Base-by-base conservation (phyloP, 64 coral and sea anemone species). In the Montipora foliosa region DNA sequence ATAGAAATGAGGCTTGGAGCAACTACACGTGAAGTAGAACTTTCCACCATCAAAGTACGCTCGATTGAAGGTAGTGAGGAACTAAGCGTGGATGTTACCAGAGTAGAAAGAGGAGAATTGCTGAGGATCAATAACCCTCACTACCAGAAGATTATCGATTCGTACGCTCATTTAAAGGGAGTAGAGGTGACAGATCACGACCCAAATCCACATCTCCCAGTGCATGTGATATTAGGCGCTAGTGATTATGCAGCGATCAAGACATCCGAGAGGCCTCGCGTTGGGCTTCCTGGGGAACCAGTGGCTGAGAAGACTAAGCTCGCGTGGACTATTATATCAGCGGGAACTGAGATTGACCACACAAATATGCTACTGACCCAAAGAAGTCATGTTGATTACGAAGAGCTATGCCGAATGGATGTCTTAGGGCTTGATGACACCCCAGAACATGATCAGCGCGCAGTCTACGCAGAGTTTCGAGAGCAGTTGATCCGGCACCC, bases 1-100 rank as follows among this genome's bases (percentile, higher is more conserved):
- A 51, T 89, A 6, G 88, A 89, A 59, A 89, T 79, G 88, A 89
- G 79, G 88, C 52, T 89, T 7, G 88, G 57, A 67, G 48, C 51
- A 45, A 60, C 78, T 5, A 79, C 88, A 37, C 76, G 78, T 47
- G 47, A 90, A 90, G 25, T 25, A 25, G 25, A 25, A 25, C 25
- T 25, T 25, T 25, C 25, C 25, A 25, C 0, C 0, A 25, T 25
- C 25, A 25, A 25, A 25, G 25, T 25, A 25, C 25, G 25, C 25
- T 25, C 0, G 25, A 25, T 25, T 12, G 77, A 8, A 37, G 78
- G 52, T 15, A 61, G 6, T 61, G 7, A 6, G 14, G 45, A 15
- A 80, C 15, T 10, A 51, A 12, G 17, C 52, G 46, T 17, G 47
- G 78, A 80, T 53, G 16, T 14, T 80, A 6, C 0, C 25, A 25